Evolutionary conservation across 1,140 invertebrate genomes (phyloP), one percentile per base, ranked within the genome.

Genomic region (Leptestheria dahalacensis): DNA sequence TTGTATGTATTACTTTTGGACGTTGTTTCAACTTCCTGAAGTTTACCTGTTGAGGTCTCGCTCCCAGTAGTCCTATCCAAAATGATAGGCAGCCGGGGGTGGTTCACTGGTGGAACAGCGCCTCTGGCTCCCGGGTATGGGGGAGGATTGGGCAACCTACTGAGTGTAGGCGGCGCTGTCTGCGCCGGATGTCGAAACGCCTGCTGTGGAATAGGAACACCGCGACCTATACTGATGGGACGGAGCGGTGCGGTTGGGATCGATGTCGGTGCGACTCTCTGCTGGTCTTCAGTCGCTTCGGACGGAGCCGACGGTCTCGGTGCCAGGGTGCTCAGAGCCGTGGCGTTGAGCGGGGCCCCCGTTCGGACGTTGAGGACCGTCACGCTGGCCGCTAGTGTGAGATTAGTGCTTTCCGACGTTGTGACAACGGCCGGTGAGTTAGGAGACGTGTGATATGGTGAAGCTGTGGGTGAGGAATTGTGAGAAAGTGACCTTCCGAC

Each of bases 211-310:
- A 56, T 25, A 41, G 53, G 3, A 23, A 41, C 33, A 9, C 33
- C 33, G 33, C 33, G 33, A 6, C 33, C 33, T 6, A 12, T 53
- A 24, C 24, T 24, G 58, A 29, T 28, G 15, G 21, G 58, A 29
- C 11, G 51, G 20, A 28, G 9, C 6, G 48, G 11, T 18, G 48
- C 48, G 9, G 48, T 25, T 18, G 49, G 48, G 48, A 46, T 18
- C 48, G 52, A 15, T 55, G 28, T 29, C 51, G 47, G 21, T 29
- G 59, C 46, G 4, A 51, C 24, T 24, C 60, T 61, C 26, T 52
- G 52, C 25, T 61, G 55, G 6, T 61, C 61, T 18, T 74, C 54
- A 73, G 71, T 66, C 74, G 75, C 64, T 77, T 78, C 24, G 66
- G 73, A 61, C 61, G 72, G 62, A 29, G 69, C 66, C 48, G 70